phyloP scores from a whole-genome alignment of 2,797 vertebrate genomes.

The Pteronotus mesoamericanus region DNA sequence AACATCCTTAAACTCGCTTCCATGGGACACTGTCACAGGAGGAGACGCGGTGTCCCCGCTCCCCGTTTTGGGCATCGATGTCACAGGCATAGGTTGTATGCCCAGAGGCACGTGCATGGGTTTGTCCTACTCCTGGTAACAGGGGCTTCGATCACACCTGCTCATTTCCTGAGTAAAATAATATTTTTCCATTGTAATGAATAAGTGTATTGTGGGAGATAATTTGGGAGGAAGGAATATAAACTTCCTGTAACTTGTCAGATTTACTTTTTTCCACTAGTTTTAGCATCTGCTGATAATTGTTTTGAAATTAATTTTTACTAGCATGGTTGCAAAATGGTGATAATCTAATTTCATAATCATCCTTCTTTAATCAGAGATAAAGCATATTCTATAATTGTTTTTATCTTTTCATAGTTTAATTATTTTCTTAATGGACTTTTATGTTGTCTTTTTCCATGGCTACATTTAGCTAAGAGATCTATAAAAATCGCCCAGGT shows the following conservation, averaged over 20 bases:
- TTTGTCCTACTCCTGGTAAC: neutral
- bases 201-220: neutral
- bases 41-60: too few relatives aligned
- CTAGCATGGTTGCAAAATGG: neutral
- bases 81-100: neutral
- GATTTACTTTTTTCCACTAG: neutral
- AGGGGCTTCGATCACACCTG: neutral
- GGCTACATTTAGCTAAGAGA: neutral
- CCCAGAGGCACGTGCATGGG: fast-evolving
- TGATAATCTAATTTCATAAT: neutral
- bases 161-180: neutral
- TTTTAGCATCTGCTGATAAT: neutral
- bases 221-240: neutral
- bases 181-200: neutral
- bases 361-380: constrained; percentile 7
- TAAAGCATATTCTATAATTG: neutral
- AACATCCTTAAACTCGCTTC: neutral
- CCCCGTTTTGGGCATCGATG: too few relatives aligned
- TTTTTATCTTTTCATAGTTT: neutral
- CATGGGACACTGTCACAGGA: neutral
- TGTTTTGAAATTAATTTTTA: constrained; percentile 8
- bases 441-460: neutral
- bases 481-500: neutral
- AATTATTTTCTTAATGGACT: constrained; percentile 40
- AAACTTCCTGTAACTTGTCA: neutral